Evolutionary conservation across 2,113 vertebrate genomes (phyloP).

Genomic region (Menura novaehollandiae): DNA sequence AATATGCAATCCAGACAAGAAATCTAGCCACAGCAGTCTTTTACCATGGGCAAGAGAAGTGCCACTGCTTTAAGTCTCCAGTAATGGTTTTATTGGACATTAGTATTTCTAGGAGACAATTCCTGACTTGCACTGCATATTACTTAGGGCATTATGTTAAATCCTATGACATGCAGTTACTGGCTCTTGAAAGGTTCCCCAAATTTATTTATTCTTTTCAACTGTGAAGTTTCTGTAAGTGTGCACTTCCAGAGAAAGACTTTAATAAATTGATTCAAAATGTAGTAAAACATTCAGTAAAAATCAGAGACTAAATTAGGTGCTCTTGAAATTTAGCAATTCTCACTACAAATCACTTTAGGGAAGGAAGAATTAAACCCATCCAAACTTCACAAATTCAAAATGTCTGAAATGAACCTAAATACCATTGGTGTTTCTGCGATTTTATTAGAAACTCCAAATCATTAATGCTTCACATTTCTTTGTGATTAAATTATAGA

Average conservation of each 20-base stretch:
- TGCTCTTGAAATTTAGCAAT: slow-evolving; percentile 39
- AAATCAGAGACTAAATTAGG: slow-evolving; percentile 35
- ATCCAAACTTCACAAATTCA: slow-evolving; percentile 1
- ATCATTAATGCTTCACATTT: slow-evolving; percentile 38
- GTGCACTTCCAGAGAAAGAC: not conserved
- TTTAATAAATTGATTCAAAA: slow-evolving; percentile 12
- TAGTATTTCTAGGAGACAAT: not conserved
- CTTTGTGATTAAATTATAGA: slow-evolving; percentile 58
- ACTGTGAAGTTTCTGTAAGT: not conserved
- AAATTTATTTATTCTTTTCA: not conserved
- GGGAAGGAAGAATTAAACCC: not conserved
- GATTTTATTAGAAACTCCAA: not conserved
- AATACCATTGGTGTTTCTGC: not conserved
- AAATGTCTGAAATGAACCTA: not conserved
- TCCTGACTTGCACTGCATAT: not conserved
- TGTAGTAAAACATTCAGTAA: not conserved
- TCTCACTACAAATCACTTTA: not conserved
- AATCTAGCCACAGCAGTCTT: not conserved
- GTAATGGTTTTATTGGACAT: not conserved
- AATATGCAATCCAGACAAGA: not conserved
- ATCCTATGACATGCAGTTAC: not conserved
- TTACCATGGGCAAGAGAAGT: not conserved
- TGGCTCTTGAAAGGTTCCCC: not conserved
- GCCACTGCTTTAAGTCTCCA: not conserved
- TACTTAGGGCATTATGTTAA: not conserved